Evolutionary conservation across 2,113 vertebrate species (phyloP), one percentile per base, ranked within the genome.

Genomic region (Anser cygnoides): DNA sequence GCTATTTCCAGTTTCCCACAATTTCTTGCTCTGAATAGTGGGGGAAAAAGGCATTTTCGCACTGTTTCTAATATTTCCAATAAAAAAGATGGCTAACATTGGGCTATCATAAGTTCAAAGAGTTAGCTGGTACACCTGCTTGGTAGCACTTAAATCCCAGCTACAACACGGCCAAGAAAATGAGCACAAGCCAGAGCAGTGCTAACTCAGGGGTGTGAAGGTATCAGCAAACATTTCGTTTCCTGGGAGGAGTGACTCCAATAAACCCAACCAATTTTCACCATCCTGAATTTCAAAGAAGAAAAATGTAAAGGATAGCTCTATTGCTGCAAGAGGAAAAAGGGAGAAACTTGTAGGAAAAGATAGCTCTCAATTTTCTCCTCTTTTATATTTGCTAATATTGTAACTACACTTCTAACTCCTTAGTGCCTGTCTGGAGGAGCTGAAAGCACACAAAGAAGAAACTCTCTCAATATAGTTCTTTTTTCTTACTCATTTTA

Each of bases 311-410:
- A 66, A n/a, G 57, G 76, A 78, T 33, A 55, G 31, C 18, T 83
- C 57, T 74, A 23, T 28, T 84, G 52, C 41, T 2, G 1, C 13
- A n/a, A 44, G 29, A 16, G 18, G 28, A 7, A 5, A 1, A 49
- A 41, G 28, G 4, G 28, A n/a, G 74, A 84, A 71, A 33, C 28
- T 49, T 49, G 22, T 52, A 82, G 81, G 46, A 84, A 81, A 92
- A 95, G 72, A 72, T 8, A 89, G 33, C 21, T 92, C 81, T 93
- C 52, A 10, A 31, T 92, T 82, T 84, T 76, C 58, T 83, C 23
- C 50, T 72, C 44, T 73, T 82, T 92, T 23, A 13, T 75, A 81
- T 70, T 72, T 93, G 73, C 66, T 84, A 73, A 92, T 79, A 65
- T 73, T 68, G 31, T 57, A 70, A 90, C 35, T 81, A 33, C 52